Evolutionary conservation across 1,140 invertebrate species (phyloP).

Genomic region (Ectropis grisescens): DNA sequence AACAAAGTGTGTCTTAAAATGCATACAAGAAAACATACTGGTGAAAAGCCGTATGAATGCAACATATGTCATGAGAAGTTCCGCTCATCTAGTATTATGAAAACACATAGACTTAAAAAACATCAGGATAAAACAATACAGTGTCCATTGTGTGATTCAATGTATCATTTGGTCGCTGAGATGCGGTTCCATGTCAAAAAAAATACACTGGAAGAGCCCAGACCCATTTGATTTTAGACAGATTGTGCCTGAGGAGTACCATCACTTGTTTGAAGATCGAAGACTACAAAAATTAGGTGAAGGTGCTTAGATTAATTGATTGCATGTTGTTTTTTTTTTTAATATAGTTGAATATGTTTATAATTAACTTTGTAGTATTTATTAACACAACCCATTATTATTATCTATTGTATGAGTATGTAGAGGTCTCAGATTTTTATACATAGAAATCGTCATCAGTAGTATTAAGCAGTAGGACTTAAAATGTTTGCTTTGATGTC

Average conservation of each 20-base stretch:
- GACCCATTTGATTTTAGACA: slow-evolving; percentile 3
- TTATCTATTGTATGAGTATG: too few species aligned
- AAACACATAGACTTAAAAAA: slow-evolving; percentile 21
- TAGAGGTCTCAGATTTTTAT: too few species aligned
- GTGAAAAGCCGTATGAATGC: slow-evolving; percentile 23
- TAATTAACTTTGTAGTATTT: too few species aligned
- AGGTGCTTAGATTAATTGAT: too few species aligned
- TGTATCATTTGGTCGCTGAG: slow-evolving; percentile 17
- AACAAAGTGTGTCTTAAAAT: slow-evolving; percentile 20
- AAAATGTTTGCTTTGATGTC: too few species aligned
- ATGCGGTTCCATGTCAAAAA: slow-evolving; percentile 27
- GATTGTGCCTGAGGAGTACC: slow-evolving; percentile 12
- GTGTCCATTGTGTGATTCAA: slow-evolving; percentile 22
- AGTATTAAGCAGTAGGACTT: too few species aligned
- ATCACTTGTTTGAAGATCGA: slow-evolving; percentile 23
- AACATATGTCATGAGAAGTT: slow-evolving; percentile 26
- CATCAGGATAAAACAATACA: slow-evolving; percentile 17
- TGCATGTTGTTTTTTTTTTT: too few species aligned
- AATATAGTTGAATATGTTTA: too few species aligned
- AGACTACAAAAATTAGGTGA: slow-evolving; percentile 15
- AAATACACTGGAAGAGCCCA: slow-evolving; percentile 18
- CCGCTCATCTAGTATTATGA: slow-evolving; percentile 26
- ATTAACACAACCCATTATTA: too few species aligned
- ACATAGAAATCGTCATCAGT: too few species aligned
- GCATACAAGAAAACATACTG: slow-evolving; percentile 24